Evolutionary conservation across 2,797 vertebrate genomes (phyloP).

Genomic region (Tapera naevia): DNA sequence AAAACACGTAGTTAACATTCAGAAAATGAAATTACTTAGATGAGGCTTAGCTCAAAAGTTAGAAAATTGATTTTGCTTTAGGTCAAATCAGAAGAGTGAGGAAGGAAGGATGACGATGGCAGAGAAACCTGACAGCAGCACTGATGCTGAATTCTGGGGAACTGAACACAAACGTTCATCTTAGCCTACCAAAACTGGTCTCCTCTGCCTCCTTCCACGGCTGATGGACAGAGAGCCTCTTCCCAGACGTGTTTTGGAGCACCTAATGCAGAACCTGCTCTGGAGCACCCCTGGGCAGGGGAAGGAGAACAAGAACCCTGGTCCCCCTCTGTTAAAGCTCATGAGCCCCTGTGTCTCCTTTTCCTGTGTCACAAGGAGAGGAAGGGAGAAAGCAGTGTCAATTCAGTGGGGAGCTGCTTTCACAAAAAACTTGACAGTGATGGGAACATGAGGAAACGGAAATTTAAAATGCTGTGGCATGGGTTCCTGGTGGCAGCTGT

Average conservation of each 20-base stretch:
- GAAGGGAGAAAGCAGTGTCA: background rate
- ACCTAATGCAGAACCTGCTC: background rate
- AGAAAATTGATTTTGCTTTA: too few species aligned
- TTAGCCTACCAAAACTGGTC: background rate
- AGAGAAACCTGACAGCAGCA: background rate
- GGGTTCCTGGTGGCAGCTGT: background rate
- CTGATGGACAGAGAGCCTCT: background rate
- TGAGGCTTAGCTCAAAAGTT: too few species aligned
- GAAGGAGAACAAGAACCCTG: background rate
- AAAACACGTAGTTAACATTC: too few species aligned
- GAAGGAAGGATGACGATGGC: background rate
- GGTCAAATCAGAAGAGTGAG: background rate
- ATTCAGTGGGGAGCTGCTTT: background rate
- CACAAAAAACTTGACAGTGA: background rate
- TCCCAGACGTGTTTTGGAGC: background rate
- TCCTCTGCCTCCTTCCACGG: background rate
- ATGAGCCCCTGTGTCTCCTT: background rate
- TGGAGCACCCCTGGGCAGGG: background rate
- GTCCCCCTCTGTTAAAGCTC: background rate
- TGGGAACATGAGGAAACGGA: background rate
- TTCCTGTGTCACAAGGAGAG: background rate
- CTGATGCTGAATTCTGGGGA: background rate
- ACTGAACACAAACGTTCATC: background rate
- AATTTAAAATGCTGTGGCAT: background rate
- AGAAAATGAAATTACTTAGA: too few species aligned